Percentiles rank a stretch among this genome's conserved stretches.
Evolutionary conservation across 2,888 invertebrate species (phyloP).

Genomic region (Coleophora flavipennella): DNA sequence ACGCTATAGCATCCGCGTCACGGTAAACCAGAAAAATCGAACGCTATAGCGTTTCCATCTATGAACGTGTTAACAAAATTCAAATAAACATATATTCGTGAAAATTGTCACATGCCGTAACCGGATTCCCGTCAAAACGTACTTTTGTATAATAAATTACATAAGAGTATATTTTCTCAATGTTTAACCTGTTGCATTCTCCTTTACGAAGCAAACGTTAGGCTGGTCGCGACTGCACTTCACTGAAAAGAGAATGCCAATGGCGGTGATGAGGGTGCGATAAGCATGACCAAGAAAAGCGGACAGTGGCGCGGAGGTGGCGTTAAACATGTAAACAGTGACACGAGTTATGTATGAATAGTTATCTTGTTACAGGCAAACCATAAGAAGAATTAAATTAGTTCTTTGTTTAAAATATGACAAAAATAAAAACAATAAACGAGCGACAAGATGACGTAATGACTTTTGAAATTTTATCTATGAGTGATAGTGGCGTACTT

Average conservation of each 20-base stretch:
- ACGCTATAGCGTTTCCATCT: too few relatives aligned
- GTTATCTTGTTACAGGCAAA: too few relatives aligned
- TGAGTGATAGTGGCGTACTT: constrained; percentile 25
- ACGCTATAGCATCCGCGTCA: too few relatives aligned
- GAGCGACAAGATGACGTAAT: background rate
- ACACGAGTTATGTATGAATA: constrained; percentile 1
- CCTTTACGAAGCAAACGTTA: constrained; percentile 45
- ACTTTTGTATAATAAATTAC: constrained; percentile 20
- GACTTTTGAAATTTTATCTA: background rate
- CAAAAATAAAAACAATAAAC: background rate
- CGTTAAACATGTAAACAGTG: constrained; percentile 11
- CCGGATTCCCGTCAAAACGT: constrained; percentile 27
- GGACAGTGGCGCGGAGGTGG: constrained; percentile 15
- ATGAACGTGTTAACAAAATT: too few relatives aligned
- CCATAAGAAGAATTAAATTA: too few relatives aligned
- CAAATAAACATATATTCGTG: constrained; percentile 6
- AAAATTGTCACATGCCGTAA: constrained; percentile 25
- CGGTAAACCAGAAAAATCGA: too few relatives aligned
- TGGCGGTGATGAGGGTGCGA: constrained; percentile 30
- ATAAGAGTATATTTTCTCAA: too few relatives aligned
- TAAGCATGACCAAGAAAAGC: constrained; percentile 28
- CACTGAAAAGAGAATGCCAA: constrained; percentile 44
- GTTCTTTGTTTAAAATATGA: too few relatives aligned
- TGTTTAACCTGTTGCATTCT: constrained; percentile 40
- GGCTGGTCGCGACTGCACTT: constrained; percentile 42